These are phyloP conservation scores for Neopipo cinnamomea DNA, from an alignment of 2,113 vertebrate species.

Conservation along the genomic window DNA sequence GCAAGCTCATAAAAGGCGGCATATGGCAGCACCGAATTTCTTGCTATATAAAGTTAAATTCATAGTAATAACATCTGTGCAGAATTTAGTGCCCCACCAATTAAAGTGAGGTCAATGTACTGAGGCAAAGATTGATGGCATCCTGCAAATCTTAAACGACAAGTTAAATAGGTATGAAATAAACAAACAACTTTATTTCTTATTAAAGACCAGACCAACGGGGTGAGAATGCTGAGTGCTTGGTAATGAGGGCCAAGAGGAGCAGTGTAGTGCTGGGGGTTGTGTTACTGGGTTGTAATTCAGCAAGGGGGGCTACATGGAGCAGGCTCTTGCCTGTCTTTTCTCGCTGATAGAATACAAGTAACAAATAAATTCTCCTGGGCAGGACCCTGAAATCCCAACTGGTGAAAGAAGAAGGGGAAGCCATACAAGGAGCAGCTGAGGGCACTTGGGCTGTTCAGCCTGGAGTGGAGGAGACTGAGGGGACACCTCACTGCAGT, in stretches of 20 bases:
- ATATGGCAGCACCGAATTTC: slow-evolving; percentile 45
- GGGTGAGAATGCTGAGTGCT: slow-evolving; percentile 7
- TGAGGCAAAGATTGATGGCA: slow-evolving; percentile 29
- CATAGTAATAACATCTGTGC: slow-evolving; percentile 52
- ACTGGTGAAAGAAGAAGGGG: neutral
- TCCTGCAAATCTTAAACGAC: slow-evolving; percentile 4
- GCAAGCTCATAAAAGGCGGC: slow-evolving; percentile 31
- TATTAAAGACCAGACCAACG: neutral
- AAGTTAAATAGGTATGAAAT: slow-evolving; percentile 39
- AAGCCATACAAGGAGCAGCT: accelerated
- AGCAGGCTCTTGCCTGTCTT: neutral
- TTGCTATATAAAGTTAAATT: slow-evolving; percentile 54
- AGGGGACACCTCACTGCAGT: neutral
- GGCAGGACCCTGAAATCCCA: neutral
- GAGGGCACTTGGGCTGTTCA: neutral
- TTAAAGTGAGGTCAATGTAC: slow-evolving; percentile 1
- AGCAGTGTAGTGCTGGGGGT: neutral
- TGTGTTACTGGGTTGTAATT: neutral
- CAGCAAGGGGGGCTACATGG: accelerated
- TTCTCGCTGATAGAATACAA: neutral
- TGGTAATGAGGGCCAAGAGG: neutral
- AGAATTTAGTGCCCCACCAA: slow-evolving; percentile 46
- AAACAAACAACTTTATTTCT: slow-evolving; percentile 45
- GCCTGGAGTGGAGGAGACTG: neutral
- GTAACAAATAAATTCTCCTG: neutral